Base-by-base conservation (phyloP, 2,888 invertebrate species). In the Auanema freiburgensis region DNA sequence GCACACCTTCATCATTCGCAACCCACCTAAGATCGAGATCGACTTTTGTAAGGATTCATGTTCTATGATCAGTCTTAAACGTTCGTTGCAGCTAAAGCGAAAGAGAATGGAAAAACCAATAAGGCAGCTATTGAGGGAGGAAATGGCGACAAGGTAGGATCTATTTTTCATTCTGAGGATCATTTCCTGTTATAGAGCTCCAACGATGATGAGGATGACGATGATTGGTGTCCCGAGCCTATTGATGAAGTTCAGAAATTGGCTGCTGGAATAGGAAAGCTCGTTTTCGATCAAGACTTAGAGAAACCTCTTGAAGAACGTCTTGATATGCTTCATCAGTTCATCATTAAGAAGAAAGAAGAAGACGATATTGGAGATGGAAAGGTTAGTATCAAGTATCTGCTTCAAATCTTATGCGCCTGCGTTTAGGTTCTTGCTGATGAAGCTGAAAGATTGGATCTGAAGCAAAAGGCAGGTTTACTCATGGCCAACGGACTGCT, bases 1-100 rank as follows among this genome's bases (percentile, higher is more conserved):
- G 78, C 94, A 96, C 85, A 96, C 97, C 5, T 99, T 91, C 88
- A 98, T 98, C 83, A 87, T 98, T 77, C 98, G 98, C 87, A 97
- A 98, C 88, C 98, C 98, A 77, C 97, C 98, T 6, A 76, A 75
- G 50, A 63, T 63, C 21, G 81, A 82, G 33, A 68, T 72, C 41
- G 68, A 72, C 66, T 66, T 69, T 51, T 60, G 69, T 63, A 46
- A 61, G 69, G 63, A 43, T 50, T 18, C 21, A n/a, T 33, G 43
- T 43, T n/a, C 11, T 11, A 12, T 43, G 43, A 43, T 43, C n/a
- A 12, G 43, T n/a, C 12, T n/a, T 43, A 12, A 12, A 12, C 43
- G n/a, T 43, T 12, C 42, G 62, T 66, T 69, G 54, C 59, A 71
- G 67, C 63, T 50, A 67, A 69, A 60, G 66, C 59, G 21, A 67